Conservation (phyloP, 2,113 vertebrate genomes). For the Eulemur rufifrons region DNA sequence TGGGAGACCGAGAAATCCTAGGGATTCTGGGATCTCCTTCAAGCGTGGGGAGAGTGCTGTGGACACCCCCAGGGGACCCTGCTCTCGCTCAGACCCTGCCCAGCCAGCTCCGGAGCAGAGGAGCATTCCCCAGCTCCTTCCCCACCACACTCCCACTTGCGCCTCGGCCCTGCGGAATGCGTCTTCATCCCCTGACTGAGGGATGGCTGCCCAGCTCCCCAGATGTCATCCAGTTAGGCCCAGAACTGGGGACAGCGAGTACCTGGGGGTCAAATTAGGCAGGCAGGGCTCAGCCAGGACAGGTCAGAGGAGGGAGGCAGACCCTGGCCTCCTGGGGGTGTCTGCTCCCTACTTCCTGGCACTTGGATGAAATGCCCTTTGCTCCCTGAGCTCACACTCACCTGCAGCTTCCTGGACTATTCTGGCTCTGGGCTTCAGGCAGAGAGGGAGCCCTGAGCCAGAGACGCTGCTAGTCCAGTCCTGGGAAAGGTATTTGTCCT, state of each 20-base stretch:
- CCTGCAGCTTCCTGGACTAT: neutral
- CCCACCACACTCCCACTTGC: neutral
- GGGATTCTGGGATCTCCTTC: neutral
- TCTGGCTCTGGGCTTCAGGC: neutral
- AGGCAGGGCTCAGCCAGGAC: neutral
- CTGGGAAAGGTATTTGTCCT: neutral
- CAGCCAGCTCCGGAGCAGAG: neutral
- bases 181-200: neutral
- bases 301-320: neutral
- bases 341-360: neutral
- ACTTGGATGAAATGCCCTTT: neutral
- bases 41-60: neutral
- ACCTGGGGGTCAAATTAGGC: no score
- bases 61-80: neutral
- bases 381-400: neutral
- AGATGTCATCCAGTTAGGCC: neutral
- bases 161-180: no score
- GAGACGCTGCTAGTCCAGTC: neutral
- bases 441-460: neutral
- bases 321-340: neutral
- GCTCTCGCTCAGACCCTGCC: neutral
- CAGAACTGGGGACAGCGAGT: neutral
- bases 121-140: neutral
- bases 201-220: neutral
- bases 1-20: neutral